These are phyloP conservation scores for Lasioglossum albipes DNA, from an alignment of 1,140 invertebrate species.

Conservation along the genomic window DNA sequence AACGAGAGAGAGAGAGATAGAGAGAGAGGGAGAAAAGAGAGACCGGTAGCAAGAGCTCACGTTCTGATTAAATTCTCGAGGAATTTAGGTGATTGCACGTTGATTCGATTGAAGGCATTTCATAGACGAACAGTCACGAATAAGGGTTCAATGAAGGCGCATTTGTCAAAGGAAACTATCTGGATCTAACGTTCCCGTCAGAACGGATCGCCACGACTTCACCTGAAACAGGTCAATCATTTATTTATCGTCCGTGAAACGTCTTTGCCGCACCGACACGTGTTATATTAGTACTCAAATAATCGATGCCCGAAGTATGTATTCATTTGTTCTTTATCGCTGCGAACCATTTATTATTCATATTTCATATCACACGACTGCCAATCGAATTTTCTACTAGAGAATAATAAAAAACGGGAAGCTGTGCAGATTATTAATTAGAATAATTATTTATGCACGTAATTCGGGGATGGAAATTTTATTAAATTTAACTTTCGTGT, in stretches of 20 bases:
- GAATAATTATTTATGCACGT: too few species aligned
- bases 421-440: too few species aligned
- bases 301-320: background rate
- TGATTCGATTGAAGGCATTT: constrained; percentile 73
- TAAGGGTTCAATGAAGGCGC: constrained; percentile 70
- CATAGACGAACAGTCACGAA: constrained; percentile 70
- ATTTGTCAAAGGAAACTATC: constrained; percentile 66
- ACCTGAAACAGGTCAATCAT: constrained; percentile 9
- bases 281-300: background rate
- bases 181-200: constrained; percentile 47
- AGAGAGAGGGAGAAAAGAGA: background rate
- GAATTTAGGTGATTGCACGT: constrained; percentile 71
- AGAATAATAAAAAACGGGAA: too few species aligned
- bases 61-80: constrained; percentile 72
- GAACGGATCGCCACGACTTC: constrained; percentile 28
- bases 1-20: background rate
- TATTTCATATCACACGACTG: too few species aligned
- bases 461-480: too few species aligned
- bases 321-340: too few species aligned
- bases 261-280: background rate
- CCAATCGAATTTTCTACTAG: too few species aligned
- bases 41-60: constrained; percentile 54
- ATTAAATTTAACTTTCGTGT: too few species aligned
- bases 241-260: background rate
- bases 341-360: too few species aligned